Evolutionary conservation across 2,888 invertebrate genomes (phyloP), one percentile per base, ranked within the genome.

Genomic region (Gymnoscelis rufifasciata): DNA sequence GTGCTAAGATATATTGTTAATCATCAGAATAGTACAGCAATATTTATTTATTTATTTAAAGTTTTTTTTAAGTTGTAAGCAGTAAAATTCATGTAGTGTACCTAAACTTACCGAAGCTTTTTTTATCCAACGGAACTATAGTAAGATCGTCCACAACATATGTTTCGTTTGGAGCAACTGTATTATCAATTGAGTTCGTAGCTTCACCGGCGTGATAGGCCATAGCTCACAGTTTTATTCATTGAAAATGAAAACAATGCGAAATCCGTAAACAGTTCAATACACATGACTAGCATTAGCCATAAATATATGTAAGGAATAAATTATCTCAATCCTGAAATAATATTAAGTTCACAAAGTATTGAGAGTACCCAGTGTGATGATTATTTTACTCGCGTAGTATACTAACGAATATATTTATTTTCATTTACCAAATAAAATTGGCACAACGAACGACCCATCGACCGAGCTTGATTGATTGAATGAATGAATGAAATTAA

Each of bases 71-170:
- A n/a, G n/a, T n/a, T n/a, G n/a, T n/a, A n/a, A n/a, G n/a, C n/a
- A n/a, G n/a, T n/a, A n/a, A n/a, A n/a, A n/a, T n/a, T n/a, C n/a
- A n/a, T n/a, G n/a, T n/a, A n/a, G n/a, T n/a, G n/a, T n/a, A n/a
- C n/a, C n/a, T n/a, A n/a, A 10, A 66, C 91, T 91, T 88, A 95
- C 96, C 95, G 89, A 95, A 96, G 81, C 94, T 95, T 79, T 96
- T 95, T 82, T 94, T 95, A 78, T 93, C 92, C 70, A 96, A 93
- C 43, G 96, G 96, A 82, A 96, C 93, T 68, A 95, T 94, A 55
- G 94, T 93, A 51, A 95, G 91, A 87, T 96, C 95, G 50, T 87
- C 87, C 23, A 73, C 70, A 52, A 74, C 68, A 62, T 76, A 67
- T 40, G 66, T 68, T 46, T 84, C 84, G 46, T 78, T 76, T 26